Percentiles rank a stretch among this genome's conserved stretches.
phyloP scores from a whole-genome alignment of 2,888 invertebrate species.

The Hermaeophaga mercurialis region DNA sequence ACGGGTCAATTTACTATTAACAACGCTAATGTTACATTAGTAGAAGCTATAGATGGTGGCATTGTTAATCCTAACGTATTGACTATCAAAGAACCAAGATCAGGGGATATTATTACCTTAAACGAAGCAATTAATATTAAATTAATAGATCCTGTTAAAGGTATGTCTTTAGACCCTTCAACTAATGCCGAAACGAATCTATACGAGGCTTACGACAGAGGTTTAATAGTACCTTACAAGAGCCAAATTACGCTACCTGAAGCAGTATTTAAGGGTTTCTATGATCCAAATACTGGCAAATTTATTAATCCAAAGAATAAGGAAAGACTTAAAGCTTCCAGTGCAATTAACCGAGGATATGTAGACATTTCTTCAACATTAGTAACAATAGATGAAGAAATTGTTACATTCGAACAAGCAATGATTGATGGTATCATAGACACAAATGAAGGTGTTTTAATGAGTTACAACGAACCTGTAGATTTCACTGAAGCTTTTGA shows the following conservation, averaged over 20 bases:
- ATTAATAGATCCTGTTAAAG: conserved; percentile 78
- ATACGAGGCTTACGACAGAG: conserved; percentile 82
- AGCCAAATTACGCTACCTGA: conserved; percentile 84
- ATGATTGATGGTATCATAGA: conserved; percentile 78
- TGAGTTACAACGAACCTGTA: conserved; percentile 62
- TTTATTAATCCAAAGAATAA: conserved; percentile 81
- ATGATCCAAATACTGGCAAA: conserved; percentile 82
- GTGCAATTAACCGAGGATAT: conserved; percentile 82
- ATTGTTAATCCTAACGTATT: conserved; percentile 78
- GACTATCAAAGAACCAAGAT: conserved; percentile 79
- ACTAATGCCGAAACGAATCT: conserved; percentile 77
- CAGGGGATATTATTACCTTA: conserved; percentile 79
- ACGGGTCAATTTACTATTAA: conserved; percentile 75
- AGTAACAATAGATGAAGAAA: conserved; percentile 79
- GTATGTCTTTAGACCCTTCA: conserved; percentile 77
- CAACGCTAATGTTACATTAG: conserved; percentile 70
- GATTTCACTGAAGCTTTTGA: conserved; percentile 87
- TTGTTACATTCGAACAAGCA: conserved; percentile 83
- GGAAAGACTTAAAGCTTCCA: conserved; percentile 78
- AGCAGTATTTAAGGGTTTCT: conserved; percentile 90
- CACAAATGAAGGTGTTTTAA: conserved; percentile 70
- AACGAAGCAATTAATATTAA: conserved; percentile 78
- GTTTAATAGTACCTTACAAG: conserved; percentile 80
- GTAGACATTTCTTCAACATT: conserved; percentile 86
- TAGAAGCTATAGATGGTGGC: conserved; percentile 74